Conservation (phyloP, 2,888 invertebrate genomes). For the Carabus problematicus region DNA sequence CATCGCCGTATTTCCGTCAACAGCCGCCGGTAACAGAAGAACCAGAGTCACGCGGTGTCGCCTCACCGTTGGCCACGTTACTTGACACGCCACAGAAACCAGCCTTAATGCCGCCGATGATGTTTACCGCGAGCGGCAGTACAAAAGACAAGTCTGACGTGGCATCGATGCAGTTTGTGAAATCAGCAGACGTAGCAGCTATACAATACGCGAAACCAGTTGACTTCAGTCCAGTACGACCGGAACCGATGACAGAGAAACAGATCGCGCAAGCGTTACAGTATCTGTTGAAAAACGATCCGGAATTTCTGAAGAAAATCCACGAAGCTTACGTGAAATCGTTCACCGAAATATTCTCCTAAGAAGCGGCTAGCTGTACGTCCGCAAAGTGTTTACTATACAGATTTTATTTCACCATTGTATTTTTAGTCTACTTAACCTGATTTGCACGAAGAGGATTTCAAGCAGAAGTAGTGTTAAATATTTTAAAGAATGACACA, state of each 20-base stretch:
- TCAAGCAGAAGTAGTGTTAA: too few species aligned
- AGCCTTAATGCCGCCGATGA: constrained; percentile 84
- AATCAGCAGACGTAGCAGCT: not conserved
- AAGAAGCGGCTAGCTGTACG: constrained; percentile 43
- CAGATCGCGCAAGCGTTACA: constrained; percentile 90
- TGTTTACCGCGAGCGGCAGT: constrained; percentile 73
- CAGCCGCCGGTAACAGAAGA: constrained; percentile 17
- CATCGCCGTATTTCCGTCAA: constrained; percentile 39
- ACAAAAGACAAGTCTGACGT: constrained; percentile 33
- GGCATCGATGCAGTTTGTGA: not conserved
- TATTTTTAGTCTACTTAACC: not conserved
- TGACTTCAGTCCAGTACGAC: constrained; percentile 50
- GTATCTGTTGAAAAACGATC: constrained; percentile 85
- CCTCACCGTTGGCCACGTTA: constrained; percentile 66
- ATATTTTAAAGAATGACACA: too few species aligned
- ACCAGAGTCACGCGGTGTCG: constrained; percentile 48
- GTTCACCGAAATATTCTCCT: constrained; percentile 70
- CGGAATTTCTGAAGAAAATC: constrained; percentile 85
- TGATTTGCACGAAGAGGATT: too few species aligned
- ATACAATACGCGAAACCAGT: constrained; percentile 44
- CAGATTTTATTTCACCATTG: constrained; percentile 1
- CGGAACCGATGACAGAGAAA: constrained; percentile 84
- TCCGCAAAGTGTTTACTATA: not conserved
- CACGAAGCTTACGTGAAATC: constrained; percentile 93
- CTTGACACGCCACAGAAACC: constrained; percentile 69